Percentiles rank a stretch among this genome's conserved stretches.
These are phyloP conservation scores for Chromobotia macracanthus DNA, from an alignment of 2,797 vertebrate species.

Conservation along the genomic window DNA sequence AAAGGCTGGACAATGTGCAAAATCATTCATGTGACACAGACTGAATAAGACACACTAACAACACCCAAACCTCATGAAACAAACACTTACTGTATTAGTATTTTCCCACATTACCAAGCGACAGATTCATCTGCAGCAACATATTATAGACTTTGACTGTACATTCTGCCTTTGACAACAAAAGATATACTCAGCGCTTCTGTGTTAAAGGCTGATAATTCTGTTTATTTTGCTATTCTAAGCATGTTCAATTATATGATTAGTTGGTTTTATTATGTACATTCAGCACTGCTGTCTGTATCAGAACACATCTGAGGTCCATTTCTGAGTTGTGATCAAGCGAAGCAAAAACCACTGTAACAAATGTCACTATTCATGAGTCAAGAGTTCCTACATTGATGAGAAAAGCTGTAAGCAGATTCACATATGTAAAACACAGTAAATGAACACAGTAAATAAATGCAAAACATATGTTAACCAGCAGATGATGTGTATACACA, in stretches of 20 bases:
- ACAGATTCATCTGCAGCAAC: not conserved
- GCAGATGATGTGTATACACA: no score
- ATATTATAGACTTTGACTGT: not conserved
- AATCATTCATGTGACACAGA: no score
- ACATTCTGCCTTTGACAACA: not conserved
- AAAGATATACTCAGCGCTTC: not conserved
- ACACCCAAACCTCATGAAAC: no score
- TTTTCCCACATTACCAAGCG: not conserved
- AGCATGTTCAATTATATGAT: not conserved
- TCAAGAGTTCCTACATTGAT: no score
- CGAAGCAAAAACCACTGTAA: no score
- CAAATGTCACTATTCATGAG: no score
- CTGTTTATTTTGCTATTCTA: not conserved
- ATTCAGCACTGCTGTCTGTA: not conserved
- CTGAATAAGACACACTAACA: not conserved
- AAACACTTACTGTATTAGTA: not conserved
- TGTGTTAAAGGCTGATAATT: not conserved
- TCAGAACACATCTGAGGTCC: not conserved
- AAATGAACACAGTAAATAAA: no score
- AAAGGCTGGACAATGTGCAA: no score
- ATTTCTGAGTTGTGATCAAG: no score
- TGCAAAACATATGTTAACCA: no score
- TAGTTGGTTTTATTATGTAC: not conserved
- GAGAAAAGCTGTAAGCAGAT: no score
- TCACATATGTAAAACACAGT: no score